These are phyloP conservation scores for Ophraella communa DNA, from an alignment of 2,888 invertebrate species.

Conservation along the genomic window DNA sequence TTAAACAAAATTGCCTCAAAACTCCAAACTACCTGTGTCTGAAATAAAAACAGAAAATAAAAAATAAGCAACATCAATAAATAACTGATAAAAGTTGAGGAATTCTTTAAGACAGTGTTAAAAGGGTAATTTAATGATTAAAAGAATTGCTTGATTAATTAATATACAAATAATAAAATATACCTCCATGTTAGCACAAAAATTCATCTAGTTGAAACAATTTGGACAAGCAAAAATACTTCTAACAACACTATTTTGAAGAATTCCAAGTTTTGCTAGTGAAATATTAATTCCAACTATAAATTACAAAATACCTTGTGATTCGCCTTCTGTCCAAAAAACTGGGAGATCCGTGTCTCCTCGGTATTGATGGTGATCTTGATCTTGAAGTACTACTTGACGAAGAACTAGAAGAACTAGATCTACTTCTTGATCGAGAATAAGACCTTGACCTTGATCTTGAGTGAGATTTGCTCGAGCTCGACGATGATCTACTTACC, in stretches of 20 bases:
- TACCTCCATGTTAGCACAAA: too few species aligned
- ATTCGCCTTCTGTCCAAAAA: slow-evolving; percentile 92
- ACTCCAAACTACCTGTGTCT: slow-evolving; percentile 54
- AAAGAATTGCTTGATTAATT: too few species aligned
- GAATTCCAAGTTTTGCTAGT: neutral
- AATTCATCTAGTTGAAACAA: too few species aligned
- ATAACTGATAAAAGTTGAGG: slow-evolving; percentile 36
- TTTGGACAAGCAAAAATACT: too few species aligned
- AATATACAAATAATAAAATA: too few species aligned
- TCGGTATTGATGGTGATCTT: slow-evolving; percentile 77
- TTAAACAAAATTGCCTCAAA: slow-evolving; percentile 27
- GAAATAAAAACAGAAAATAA: slow-evolving; percentile 61
- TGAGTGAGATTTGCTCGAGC: slow-evolving; percentile 50
- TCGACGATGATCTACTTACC: slow-evolving; percentile 43
- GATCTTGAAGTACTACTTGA: slow-evolving; percentile 52
- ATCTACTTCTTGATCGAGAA: slow-evolving; percentile 58
- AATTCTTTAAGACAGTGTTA: neutral
- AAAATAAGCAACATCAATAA: slow-evolving; percentile 49
- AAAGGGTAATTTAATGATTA: too few species aligned
- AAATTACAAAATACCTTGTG: slow-evolving; percentile 76
- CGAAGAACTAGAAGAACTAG: slow-evolving; percentile 56
- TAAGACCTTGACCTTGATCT: slow-evolving; percentile 57
- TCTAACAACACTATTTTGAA: slow-evolving; percentile 5
- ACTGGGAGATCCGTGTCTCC: slow-evolving; percentile 91
- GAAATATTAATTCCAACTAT: neutral